phyloP scores from a whole-genome alignment of 2,113 vertebrate species.

The Madoqua kirkii region DNA sequence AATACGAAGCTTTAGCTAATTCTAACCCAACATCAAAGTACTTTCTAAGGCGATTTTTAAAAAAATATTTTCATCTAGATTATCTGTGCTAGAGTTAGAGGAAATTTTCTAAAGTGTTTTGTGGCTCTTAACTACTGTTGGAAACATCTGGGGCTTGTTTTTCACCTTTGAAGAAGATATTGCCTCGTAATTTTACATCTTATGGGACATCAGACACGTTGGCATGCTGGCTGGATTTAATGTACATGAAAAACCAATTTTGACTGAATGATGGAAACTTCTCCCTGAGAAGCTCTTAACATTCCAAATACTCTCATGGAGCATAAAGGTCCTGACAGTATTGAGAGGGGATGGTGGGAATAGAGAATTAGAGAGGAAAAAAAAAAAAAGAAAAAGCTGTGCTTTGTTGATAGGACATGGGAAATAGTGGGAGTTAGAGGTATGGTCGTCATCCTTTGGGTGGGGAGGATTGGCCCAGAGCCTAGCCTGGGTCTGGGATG shows the following conservation, averaged over 20 bases:
- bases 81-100: neutral
- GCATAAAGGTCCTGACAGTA: neutral
- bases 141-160: constrained; percentile 10
- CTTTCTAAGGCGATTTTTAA: neutral
- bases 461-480: neutral
- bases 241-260: neutral
- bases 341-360: neutral
- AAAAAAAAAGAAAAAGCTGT: neutral
- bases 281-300: neutral
- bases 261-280: neutral
- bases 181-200: neutral
- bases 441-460: neutral
- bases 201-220: neutral
- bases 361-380: neutral
- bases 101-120: neutral
- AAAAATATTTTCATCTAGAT: constrained; percentile 17
- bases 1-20: neutral
- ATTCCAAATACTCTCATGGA: neutral
- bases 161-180: neutral
- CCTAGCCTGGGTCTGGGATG: neutral
- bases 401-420: neutral
- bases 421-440: neutral
- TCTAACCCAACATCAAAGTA: neutral
- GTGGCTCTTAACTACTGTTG: constrained; percentile 16
- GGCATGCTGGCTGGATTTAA: neutral